Conservation (phyloP, 2,113 vertebrate species). For the Monarcha castaneiventris region DNA sequence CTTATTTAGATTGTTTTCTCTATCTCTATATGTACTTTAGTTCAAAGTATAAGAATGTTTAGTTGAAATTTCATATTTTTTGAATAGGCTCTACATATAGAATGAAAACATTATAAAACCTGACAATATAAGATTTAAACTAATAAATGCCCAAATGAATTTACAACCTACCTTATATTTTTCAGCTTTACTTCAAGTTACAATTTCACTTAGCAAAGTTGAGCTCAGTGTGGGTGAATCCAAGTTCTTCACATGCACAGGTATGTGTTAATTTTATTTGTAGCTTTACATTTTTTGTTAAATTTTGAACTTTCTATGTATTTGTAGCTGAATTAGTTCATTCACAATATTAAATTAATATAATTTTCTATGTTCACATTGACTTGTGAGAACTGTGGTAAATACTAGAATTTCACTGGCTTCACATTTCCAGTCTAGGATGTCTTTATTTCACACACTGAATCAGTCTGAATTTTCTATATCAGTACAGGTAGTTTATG, state of each 20-base stretch:
- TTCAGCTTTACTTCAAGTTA: slow-evolving; percentile 93
- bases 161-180: slow-evolving; percentile 32
- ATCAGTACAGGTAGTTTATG: background rate
- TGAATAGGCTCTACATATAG: background rate
- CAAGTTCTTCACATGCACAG: slow-evolving; percentile 99
- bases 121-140: background rate
- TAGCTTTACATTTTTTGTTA: background rate
- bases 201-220: slow-evolving; percentile 97
- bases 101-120: background rate
- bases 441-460: background rate
- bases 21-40: background rate
- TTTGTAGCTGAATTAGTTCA: background rate
- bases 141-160: background rate
- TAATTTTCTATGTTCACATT: background rate
- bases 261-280: slow-evolving; percentile 68
- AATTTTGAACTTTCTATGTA: background rate
- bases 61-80: background rate
- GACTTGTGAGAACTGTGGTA: background rate
- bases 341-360: background rate
- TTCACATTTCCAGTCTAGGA: background rate
- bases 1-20: background rate
- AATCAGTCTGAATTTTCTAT: background rate
- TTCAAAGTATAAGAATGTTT: background rate
- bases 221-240: slow-evolving; percentile 97
- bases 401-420: background rate